Conservation (phyloP, 1,140 invertebrate genomes). For the Drosophila guanche region DNA sequence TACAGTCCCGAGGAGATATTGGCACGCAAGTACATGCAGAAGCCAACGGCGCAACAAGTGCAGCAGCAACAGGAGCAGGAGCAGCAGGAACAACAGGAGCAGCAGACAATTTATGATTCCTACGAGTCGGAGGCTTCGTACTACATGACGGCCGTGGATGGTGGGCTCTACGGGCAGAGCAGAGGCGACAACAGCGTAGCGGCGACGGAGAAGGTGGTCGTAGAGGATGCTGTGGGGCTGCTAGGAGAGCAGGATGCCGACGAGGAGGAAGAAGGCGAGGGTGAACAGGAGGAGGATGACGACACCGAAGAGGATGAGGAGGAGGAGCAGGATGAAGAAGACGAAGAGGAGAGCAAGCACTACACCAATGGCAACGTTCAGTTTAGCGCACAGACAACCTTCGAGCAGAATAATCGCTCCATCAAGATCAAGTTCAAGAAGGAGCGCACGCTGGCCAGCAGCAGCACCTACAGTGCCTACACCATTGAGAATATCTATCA, state of each 20-base stretch:
- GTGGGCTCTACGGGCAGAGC: conserved; percentile 48
- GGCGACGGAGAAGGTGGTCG: conserved; percentile 23
- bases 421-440: conserved; percentile 82
- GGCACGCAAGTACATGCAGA: conserved; percentile 57
- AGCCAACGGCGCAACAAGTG: conserved; percentile 19
- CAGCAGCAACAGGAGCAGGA: conserved; percentile 41
- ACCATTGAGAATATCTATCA: conserved; percentile 77
- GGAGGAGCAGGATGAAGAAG: conserved; percentile 47
- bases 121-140: conserved; percentile 54
- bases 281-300: conserved; percentile 44
- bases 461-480: conserved; percentile 76
- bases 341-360: conserved; percentile 28
- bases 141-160: conserved; percentile 67
- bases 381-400: conserved; percentile 65
- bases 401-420: conserved; percentile 73
- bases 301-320: conserved; percentile 25
- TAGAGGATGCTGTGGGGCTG: conserved; percentile 33
- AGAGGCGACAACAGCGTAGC: conserved; percentile 12
- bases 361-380: conserved; percentile 55
- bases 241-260: conserved; percentile 36
- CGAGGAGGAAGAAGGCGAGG: conserved; percentile 16
- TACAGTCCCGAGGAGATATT: conserved; percentile 80
- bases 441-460: conserved; percentile 65
- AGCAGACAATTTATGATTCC: conserved; percentile 53
- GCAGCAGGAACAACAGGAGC: conserved; percentile 35